Conservation (phyloP, 2,113 vertebrate genomes). For the Hypomesus transpacificus region DNA sequence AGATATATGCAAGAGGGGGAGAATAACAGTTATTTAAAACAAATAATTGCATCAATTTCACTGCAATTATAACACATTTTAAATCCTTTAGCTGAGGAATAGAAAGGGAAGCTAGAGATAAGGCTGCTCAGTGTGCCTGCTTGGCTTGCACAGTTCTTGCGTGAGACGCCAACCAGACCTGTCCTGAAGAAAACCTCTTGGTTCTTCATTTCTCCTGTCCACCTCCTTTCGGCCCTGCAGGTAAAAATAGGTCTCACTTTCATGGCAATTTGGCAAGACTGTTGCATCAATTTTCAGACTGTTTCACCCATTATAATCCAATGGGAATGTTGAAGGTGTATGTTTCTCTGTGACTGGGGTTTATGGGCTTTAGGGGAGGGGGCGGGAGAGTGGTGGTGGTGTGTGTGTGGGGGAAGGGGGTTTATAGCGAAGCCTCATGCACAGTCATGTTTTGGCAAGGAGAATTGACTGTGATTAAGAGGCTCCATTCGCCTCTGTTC, state of each 20-base stretch:
- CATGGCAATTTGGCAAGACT: not conserved
- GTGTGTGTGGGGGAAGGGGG: slow-evolving; percentile 26
- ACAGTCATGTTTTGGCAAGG: slow-evolving; percentile 33
- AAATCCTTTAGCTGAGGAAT: too few relatives aligned
- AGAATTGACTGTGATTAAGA: slow-evolving; percentile 37
- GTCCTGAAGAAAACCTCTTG: not conserved
- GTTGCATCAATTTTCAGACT: slow-evolving; percentile 10
- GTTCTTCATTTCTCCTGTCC: slow-evolving; percentile 1
- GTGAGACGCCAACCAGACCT: not conserved
- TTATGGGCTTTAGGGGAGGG: slow-evolving; percentile 22
- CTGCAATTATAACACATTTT: too few relatives aligned
- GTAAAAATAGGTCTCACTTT: slow-evolving; percentile 18
- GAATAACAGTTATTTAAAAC: not conserved
- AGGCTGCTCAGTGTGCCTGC: not conserved
- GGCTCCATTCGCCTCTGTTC: slow-evolving; percentile 34
- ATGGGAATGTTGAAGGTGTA: slow-evolving; percentile 17
- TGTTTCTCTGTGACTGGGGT: slow-evolving; percentile 23
- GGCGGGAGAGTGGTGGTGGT: slow-evolving; percentile 1
- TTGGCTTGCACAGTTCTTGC: slow-evolving; percentile 5
- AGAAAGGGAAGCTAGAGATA: not conserved
- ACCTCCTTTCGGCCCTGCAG: not conserved
- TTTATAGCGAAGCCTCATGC: slow-evolving; percentile 26
- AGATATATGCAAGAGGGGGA: not conserved
- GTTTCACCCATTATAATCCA: slow-evolving; percentile 14
- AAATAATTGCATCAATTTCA: too few relatives aligned